A percentile compares a stretch with the other conserved stretches of the same genome.
Conservation (phyloP, 2,113 vertebrate genomes). For the Tyrannus savana region DNA sequence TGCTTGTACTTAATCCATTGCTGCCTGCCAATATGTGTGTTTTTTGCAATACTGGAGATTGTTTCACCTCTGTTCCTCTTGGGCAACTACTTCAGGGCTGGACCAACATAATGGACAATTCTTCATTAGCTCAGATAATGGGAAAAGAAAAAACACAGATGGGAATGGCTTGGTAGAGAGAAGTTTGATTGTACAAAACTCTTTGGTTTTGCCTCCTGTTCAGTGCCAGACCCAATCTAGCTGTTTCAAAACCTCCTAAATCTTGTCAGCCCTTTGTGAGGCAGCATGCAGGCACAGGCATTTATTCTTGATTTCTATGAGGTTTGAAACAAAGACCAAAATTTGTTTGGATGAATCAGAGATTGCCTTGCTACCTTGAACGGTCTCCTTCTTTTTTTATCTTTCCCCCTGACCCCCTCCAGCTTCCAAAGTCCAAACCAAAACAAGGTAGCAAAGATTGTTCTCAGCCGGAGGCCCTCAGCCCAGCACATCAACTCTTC, state of each 20-base stretch:
- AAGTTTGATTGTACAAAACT: background rate
- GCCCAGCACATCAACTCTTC: background rate
- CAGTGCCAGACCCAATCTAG: background rate
- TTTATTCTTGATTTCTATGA: background rate
- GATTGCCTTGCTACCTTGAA: background rate
- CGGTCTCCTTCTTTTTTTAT: background rate
- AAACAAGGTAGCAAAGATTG: background rate
- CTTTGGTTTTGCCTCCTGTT: background rate
- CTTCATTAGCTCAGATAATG: background rate
- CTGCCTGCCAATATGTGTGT: background rate
- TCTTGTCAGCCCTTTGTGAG: background rate
- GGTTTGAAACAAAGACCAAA: background rate
- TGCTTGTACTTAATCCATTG: background rate
- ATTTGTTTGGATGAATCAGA: background rate
- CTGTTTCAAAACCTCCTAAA: background rate
- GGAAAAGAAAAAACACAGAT: background rate
- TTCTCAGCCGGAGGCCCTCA: background rate
- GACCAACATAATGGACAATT: background rate
- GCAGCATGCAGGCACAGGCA: background rate
- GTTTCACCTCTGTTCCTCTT: conserved; percentile 13
- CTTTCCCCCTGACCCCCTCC: background rate
- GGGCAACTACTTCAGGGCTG: background rate
- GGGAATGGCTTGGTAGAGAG: background rate
- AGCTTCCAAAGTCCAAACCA: background rate
- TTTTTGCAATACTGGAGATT: background rate